Percentiles rank a stretch among this genome's conserved stretches.
These are phyloP conservation scores for Theretra japonica DNA, from an alignment of 2,888 invertebrate genomes.

Conservation along the genomic window DNA sequence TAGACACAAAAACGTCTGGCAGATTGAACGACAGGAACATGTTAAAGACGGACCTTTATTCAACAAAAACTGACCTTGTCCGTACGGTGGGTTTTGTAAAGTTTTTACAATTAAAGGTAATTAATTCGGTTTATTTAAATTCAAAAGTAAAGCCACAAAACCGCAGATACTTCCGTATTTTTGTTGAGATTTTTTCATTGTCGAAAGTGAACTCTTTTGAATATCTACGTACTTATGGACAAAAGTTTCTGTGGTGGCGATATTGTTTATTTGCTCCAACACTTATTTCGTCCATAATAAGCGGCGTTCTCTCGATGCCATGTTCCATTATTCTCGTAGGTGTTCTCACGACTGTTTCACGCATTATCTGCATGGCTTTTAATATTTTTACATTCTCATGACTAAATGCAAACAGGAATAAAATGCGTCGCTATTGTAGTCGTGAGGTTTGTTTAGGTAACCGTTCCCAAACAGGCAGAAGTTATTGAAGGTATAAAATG, in stretches of 20 bases:
- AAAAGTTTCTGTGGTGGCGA: conserved; percentile 31
- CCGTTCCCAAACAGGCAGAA: conserved; percentile 5
- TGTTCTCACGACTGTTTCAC: conserved; percentile 41
- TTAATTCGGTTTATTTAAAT: conserved; percentile 49
- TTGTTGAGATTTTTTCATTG: conserved; percentile 69
- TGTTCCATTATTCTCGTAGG: conserved; percentile 38
- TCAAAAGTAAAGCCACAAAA: conserved; percentile 64
- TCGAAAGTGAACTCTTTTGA: conserved; percentile 43
- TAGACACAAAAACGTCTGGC: conserved; percentile 27
- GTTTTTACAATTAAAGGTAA: conserved; percentile 48
- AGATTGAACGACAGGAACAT: conserved; percentile 17
- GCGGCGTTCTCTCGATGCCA: conserved; percentile 36
- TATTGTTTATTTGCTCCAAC: conserved; percentile 26
- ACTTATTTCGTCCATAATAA: conserved; percentile 34
- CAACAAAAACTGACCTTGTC: conserved; percentile 45
- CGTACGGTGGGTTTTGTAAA: conserved; percentile 47
- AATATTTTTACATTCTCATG: conserved; percentile 28
- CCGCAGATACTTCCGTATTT: conserved; percentile 67
- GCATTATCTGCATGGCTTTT: conserved; percentile 9
- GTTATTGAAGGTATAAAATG: conserved; percentile 50
- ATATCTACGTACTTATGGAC: conserved; percentile 35
- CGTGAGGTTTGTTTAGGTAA: conserved; percentile 21
- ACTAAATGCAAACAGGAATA: conserved; percentile 23
- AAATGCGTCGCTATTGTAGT: conserved; percentile 20
- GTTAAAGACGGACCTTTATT: conserved; percentile 32